Percentiles rank a stretch among this genome's conserved stretches.
phyloP scores from a whole-genome alignment of 2,113 vertebrate genomes.

The Odocoileus virginianus region DNA sequence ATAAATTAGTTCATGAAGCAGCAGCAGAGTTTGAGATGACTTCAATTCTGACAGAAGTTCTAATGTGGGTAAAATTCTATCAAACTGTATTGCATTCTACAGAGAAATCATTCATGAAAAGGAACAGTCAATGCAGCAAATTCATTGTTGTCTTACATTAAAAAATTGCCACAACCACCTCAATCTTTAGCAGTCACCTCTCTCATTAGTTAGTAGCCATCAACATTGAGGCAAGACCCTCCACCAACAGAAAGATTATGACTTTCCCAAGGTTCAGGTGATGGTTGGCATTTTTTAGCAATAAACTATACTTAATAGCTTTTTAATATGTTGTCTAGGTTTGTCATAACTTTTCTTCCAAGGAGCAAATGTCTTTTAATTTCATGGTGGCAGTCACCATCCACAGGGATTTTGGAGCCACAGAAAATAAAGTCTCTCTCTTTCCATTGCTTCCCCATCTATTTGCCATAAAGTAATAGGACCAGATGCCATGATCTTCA shows the following conservation, averaged over 20 bases:
- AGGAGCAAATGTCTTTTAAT: not conserved
- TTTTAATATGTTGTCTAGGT: not conserved
- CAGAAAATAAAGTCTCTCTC: not conserved
- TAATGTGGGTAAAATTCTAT: not conserved
- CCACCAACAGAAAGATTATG: not conserved
- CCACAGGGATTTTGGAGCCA: not conserved
- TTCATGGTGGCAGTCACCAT: not conserved
- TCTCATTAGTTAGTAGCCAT: not conserved
- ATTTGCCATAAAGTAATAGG: not conserved
- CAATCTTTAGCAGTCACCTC: not conserved
- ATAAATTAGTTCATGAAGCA: not conserved
- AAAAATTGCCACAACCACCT: not conserved
- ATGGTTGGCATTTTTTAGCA: not conserved
- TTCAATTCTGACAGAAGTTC: not conserved
- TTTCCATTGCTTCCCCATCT: not conserved
- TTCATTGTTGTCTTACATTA: not conserved
- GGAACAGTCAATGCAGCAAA: not conserved
- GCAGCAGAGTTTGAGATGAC: not conserved
- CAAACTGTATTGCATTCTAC: not conserved
- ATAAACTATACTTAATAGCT: not conserved
- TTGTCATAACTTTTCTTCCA: not conserved
- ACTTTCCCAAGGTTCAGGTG: not conserved
- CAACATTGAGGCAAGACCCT: not conserved
- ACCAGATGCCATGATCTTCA: not conserved
- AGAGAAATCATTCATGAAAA: not conserved